Base-by-base conservation (phyloP, 2,113 vertebrate species). In the Coptodon bakossiorum region DNA sequence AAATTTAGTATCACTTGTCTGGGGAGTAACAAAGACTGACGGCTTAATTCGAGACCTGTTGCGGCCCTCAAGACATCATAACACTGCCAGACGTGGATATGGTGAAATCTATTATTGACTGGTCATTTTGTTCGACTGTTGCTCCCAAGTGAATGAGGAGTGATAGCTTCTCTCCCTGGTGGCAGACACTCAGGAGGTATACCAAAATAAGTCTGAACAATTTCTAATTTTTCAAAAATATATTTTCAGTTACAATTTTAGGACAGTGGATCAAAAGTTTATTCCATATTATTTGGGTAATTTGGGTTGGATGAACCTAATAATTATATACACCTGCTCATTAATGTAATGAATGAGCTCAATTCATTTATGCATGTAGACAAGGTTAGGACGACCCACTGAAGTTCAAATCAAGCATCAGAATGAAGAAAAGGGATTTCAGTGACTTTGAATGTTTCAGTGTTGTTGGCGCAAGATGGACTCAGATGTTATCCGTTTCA, bases 71-170 rank as follows among this genome's bases (percentile, higher is more conserved):
- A 84, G 76, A 86, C 87, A 86, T 90, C 78, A 88, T 90, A 92
- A 94, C 88, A 73, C 86, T 8, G 71, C 36, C 54, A 9, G 89
- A 93, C 82, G 45, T 80, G 81, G 56, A 91, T 68, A 83, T 63
- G 86, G 79, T 73, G 81, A 73, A 79, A 83, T 13, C 79, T 71
- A 73, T 92, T 86, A 92, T 59, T 40, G 73, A 82, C 84, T 17
- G 87, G 82, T 85, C 84, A 56, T 89, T 92, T 94, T 63, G n/a
- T 83, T 83, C 34, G 40, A 73, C 16, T 83, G 87, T 84, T 54
- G 73, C 85, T 81, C 22, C 57, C 68, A 90, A 86, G 48, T 89
- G 90, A 94, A 92, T 81, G 89, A 92, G 84, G 85, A 86, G 81
- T 78, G 91, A 93, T 82, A 12, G 84, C 61, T 80, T 10, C 1